Evolutionary conservation across 2,888 invertebrate genomes (phyloP), one percentile per base, ranked within the genome.

Genomic region (Alentia gelatinosa): DNA sequence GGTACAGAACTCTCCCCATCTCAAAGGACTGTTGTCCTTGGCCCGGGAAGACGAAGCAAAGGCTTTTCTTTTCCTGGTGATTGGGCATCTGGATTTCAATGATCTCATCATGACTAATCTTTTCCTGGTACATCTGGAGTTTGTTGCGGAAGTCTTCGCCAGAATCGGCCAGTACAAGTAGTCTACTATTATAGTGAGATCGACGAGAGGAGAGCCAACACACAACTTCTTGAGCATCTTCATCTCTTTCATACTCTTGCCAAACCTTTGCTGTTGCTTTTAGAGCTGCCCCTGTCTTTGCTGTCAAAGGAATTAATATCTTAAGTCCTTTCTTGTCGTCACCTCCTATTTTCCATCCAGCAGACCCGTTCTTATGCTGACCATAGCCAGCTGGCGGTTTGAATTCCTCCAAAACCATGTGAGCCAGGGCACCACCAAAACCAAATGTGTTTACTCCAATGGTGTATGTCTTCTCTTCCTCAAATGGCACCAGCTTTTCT

Each of bases 11-110:
- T 63, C 90, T 50, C 1, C 92, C 91, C 92, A 92, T 92, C 30
- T 91, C 90, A 42, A 50, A 68, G 47, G 91, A 92, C 79, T 92
- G 92, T 47, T 92, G 91, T 5, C 92, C 92, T 35, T 89, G 89
- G 23, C 92, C 92, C 30, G 92, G 92, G 35, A 92, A 91, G 5
- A 92, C 88, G 75, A 91, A 91, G 88, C 92, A 92, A 33, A 92
- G 84, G 30, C 79, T 90, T 23, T 74, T 90, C 26, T 90, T 40
- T 23, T 84, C 42, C 9, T 84, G 37, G 35, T 68, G 42, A 26
- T 30, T 42, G 23, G 83, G 63, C 33, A 84, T 84, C 1, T 47
- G 75, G 26, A 89, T 91, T 50, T 86, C 84, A 39, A 92, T 47
- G 15, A 91, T 47, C 3, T 90, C 89, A 23, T 90, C 90, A 42